These are phyloP conservation scores for Etheostoma spectabile DNA, from an alignment of 2,113 vertebrate species.

Conservation along the genomic window DNA sequence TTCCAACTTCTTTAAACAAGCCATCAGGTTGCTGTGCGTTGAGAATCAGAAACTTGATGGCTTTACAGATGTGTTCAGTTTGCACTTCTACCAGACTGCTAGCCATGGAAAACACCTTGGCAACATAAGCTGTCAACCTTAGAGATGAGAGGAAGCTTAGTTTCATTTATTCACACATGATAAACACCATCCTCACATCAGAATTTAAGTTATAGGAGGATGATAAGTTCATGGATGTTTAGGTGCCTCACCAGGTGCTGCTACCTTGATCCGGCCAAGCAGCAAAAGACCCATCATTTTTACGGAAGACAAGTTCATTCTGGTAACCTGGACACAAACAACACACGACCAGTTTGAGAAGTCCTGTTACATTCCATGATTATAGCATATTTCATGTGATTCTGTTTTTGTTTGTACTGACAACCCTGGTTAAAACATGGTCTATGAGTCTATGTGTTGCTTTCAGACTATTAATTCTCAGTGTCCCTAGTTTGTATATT, in stretches of 20 bases:
- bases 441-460: no score
- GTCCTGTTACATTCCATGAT: no score
- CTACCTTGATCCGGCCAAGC: background rate
- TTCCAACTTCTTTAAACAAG: constrained; percentile 84
- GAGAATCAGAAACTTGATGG: constrained; percentile 51
- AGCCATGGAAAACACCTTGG: constrained; percentile 90
- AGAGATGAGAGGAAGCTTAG: background rate
- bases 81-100: constrained; percentile 75
- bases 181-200: no score
- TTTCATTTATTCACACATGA: background rate
- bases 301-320: constrained; percentile 3
- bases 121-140: constrained; percentile 91
- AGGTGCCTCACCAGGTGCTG: constrained; percentile 27
- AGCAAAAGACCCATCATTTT: constrained; percentile 30
- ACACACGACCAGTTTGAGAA: no score
- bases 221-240: background rate
- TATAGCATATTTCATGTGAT: no score
- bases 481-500: no score
- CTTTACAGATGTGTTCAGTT: constrained; percentile 82
- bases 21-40: constrained; percentile 86
- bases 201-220: background rate
- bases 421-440: no score
- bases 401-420: background rate
- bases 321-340: background rate
- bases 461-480: no score